Evolutionary conservation across 2,113 vertebrate genomes (phyloP), one percentile per base, ranked within the genome.

Genomic region (Microtus richardsoni): DNA sequence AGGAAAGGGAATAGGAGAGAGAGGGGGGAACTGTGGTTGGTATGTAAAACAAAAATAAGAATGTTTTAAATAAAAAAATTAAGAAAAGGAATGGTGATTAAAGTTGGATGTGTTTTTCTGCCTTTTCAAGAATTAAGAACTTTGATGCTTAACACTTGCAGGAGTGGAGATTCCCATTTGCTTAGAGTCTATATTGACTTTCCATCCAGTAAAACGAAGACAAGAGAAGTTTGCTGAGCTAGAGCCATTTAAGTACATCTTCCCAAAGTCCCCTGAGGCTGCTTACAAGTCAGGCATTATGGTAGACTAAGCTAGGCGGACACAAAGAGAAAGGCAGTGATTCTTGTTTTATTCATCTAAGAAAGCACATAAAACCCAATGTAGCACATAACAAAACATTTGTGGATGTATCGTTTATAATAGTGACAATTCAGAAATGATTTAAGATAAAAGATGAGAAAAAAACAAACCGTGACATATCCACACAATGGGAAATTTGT

Each of bases 391-490:
- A 28, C 62, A 73, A 95, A 97, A 71, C 88, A 33, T 80, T 94
- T 33, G 68, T 52, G 44, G 39, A 93, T 70, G 3, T 70, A n/a
- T 52, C 87, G 7, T 79, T 44, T 52, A 91, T 75, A 90, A 54
- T 17, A 95, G 52, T 85, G 30, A 91, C 77, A 84, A 95, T 64
- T 92, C 26, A 84, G 68, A 95, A 94, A 52, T 93, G n/a, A 89
- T 30, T 87, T 41, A 73, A 24, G 58, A 44, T 73, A 93, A 75
- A 36, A 96, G 33, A 21, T 11, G 78, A 33, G 26, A 33, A 58
- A 94, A 95, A 94, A 80, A 33, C 49, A 71, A 92, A 90, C 28
- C 41, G 33, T 47, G 36, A 71, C 41, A 75, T 87, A 70, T 8
- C 4, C 49, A 71, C 7, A 28, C 8, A 36, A 4, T 54, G 28